These are phyloP conservation scores for Psammodynastes pulverulentus DNA, from an alignment of 2,113 vertebrate species.

Conservation along the genomic window DNA sequence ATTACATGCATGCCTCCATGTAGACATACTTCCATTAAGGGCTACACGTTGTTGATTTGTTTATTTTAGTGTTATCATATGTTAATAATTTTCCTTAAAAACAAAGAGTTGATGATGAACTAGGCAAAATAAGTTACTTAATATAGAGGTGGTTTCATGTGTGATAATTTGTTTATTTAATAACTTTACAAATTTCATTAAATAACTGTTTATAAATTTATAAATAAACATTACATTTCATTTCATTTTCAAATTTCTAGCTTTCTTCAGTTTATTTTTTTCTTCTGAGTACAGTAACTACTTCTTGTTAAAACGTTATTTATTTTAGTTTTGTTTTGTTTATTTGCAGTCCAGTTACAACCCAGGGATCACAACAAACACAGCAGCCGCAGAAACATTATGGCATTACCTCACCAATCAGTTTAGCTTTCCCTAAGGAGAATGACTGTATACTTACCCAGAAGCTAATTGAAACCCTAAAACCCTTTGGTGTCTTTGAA, in stretches of 20 bases:
- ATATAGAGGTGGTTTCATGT: not conserved
- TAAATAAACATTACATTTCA: not conserved
- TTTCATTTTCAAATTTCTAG: not conserved
- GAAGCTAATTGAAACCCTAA: slow-evolving; percentile 80
- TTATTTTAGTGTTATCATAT: not conserved
- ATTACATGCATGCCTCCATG: not conserved
- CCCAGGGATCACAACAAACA: slow-evolving; percentile 77
- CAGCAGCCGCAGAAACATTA: slow-evolving; percentile 79
- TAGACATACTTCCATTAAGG: not conserved
- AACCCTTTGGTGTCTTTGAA: slow-evolving; percentile 85
- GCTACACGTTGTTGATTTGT: not conserved
- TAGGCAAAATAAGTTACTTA: not conserved
- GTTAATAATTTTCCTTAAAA: not conserved
- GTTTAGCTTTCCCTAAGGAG: slow-evolving; percentile 83
- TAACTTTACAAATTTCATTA: not conserved
- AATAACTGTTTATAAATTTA: not conserved
- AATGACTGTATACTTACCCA: slow-evolving; percentile 81
- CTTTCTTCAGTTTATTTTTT: not conserved
- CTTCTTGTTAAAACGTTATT: slow-evolving; percentile 3
- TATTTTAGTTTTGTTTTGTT: slow-evolving; percentile 62
- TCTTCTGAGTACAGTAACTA: not conserved
- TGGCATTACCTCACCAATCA: slow-evolving; percentile 89
- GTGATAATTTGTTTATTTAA: not conserved
- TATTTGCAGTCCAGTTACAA: slow-evolving; percentile 76
- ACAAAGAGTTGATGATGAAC: not conserved